A percentile compares a stretch with the other conserved stretches of the same genome.
Evolutionary conservation across 2,888 invertebrate species (phyloP).

Genomic region (Eumacrocentrus americanus): DNA sequence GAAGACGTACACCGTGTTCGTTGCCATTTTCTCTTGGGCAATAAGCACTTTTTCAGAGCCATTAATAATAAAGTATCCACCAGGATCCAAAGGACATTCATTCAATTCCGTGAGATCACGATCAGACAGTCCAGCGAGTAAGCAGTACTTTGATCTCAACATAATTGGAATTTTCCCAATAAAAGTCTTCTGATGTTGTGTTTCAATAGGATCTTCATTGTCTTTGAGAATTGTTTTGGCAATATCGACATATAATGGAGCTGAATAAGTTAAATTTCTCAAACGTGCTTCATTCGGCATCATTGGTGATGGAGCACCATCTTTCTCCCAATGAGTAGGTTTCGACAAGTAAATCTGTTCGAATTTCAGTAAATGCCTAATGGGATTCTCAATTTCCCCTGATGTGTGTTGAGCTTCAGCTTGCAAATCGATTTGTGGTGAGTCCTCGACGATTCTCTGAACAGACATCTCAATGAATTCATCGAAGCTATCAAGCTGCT

Average conservation of each 20-base stretch:
- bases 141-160: constrained; percentile 96
- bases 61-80: constrained; percentile 99
- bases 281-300: constrained; percentile 99
- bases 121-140: constrained; percentile 93
- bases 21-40: constrained; percentile 99
- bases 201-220: constrained; percentile 84
- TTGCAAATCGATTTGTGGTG: constrained; percentile 95
- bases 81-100: constrained; percentile 98
- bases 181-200: constrained; percentile 72
- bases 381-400: constrained; percentile 89
- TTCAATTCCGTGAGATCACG: constrained; percentile 99
- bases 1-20: constrained; percentile 99
- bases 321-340: constrained; percentile 99
- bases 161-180: constrained; percentile 95
- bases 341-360: constrained; percentile 99
- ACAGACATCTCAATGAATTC: constrained; percentile 99
- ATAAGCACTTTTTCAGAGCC: constrained; percentile 98
- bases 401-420: constrained; percentile 97
- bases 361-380: constrained; percentile 90
- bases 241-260: constrained; percentile 98
- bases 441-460: constrained; percentile 98
- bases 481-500: constrained; percentile 99
- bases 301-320: constrained; percentile 99
- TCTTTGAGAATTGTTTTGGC: constrained; percentile 94
- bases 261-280: constrained; percentile 96